Evolutionary conservation across 2,797 vertebrate genomes (phyloP).

Genomic region (Meda fulgida): DNA sequence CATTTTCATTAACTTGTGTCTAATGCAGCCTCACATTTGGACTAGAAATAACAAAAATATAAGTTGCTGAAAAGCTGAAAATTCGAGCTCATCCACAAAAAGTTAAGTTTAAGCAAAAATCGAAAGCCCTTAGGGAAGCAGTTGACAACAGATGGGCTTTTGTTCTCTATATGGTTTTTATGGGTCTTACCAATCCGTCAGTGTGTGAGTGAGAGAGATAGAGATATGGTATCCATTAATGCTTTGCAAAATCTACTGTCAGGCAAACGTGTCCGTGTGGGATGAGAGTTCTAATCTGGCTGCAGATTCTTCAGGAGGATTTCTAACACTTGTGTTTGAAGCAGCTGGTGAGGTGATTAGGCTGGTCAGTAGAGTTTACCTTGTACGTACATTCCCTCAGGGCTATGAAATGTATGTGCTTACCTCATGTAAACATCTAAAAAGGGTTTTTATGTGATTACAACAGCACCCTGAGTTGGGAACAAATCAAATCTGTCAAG

Average conservation of each 20-base stretch:
- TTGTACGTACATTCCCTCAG: background rate
- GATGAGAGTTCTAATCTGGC: conserved; percentile 30
- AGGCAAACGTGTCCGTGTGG: background rate
- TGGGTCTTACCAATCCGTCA: conserved; percentile 23
- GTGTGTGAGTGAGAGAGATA: background rate
- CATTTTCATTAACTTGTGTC: conserved; percentile 64
- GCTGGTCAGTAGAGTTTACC: conserved; percentile 10
- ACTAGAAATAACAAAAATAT: conserved; percentile 31
- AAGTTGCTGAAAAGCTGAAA: background rate
- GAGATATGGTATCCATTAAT: conserved; percentile 32
- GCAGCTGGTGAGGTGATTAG: conserved; percentile 29
- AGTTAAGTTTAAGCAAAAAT: conserved; percentile 20
- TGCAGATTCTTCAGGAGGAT: conserved; percentile 33
- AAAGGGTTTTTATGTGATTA: conserved; percentile 21
- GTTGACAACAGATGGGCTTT: conserved; percentile 16
- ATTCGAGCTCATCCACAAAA: conserved; percentile 17
- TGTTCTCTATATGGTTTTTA: conserved; percentile 25
- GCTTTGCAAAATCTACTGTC: conserved; percentile 16
- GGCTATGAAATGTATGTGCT: conserved; percentile 19
- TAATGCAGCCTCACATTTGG: conserved; percentile 33
- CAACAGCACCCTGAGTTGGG: background rate
- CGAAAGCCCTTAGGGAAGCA: conserved; percentile 21
- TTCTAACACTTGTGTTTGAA: conserved; percentile 22
- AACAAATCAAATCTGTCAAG: conserved; percentile 23
- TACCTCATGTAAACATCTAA: conserved; percentile 23